phyloP scores from a whole-genome alignment of 53 echinoderm and acorn worm species.

The Mesocentrotus franciscanus region DNA sequence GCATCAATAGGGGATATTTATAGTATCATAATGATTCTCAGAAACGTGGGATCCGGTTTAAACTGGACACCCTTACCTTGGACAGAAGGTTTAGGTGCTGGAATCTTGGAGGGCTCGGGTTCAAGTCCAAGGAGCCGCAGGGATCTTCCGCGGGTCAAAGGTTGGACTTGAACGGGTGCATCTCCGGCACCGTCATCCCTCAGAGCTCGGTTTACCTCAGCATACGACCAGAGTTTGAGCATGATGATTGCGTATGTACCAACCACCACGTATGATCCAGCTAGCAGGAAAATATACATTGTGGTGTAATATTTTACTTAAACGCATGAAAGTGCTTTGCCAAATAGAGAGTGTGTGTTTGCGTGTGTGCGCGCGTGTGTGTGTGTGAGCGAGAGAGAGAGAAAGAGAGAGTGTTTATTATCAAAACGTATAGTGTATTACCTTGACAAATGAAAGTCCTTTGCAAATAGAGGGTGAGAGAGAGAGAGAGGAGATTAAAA shows the following conservation, averaged over 20 bases:
- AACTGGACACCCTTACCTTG: not conserved
- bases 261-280: not conserved
- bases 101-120: not conserved
- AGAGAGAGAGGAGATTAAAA: no score
- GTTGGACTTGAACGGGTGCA: not conserved
- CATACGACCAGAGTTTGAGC: conserved; percentile 79
- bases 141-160: not conserved
- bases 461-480: no score
- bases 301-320: not conserved
- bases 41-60: no score
- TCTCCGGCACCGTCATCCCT: conserved; percentile 1
- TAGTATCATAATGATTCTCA: no score
- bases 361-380: no score
- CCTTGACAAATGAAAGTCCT: no score
- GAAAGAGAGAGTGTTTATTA: no score
- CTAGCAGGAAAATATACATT: not conserved
- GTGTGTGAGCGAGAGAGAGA: no score
- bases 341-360: no score
- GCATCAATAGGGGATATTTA: no score
- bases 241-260: conserved; percentile 73
- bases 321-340: no score
- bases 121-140: not conserved
- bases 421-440: no score
- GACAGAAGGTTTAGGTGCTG: not conserved
- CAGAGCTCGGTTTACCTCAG: conserved; percentile 69